Base-by-base conservation (phyloP, 2,113 vertebrate species). In the Polypterus senegalus region DNA sequence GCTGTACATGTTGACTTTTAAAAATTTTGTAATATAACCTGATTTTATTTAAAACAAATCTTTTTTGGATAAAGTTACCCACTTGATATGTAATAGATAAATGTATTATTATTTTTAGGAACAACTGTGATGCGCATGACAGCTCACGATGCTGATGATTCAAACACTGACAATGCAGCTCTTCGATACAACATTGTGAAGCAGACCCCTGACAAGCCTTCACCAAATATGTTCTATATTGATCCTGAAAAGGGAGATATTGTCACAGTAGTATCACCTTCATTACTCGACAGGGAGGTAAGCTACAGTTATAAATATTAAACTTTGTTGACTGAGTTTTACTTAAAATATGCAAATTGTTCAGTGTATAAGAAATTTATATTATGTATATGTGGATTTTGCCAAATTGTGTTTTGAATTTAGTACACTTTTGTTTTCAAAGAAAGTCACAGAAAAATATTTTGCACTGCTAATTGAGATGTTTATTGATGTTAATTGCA, bases 221-320 rank as follows among this genome's bases (percentile, higher is more conserved):
- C 92, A 1, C 92, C 92, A 4, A 95, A 94, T 79, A 97, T 99
- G 96, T 99, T 99, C 87, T 92, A 90, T 77, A 97, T 98, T 43
- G 92, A 98, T 49, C 91, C 92, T 0, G 96, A 99, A 48, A 91
- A 90, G 68, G 96, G 96, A 57, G 91, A 97, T 76, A 95, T 99
- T 0, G 91, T 97, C 70, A 99, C 96, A 0, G 90, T 94, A 44
- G 96, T 99, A 72, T 88, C 92, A 1, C 88, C 95, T 0, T 68
- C 74, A 0, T 75, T 93, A 65, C 77, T 99, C 53, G 94, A 98
- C 81, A 84, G 96, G 56, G 96, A 99, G 91, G 94, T 98, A 62
- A 74, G 88, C 57, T 4, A 27, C 27, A 27, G 1, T 27, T 27
- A 27, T 27, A 27, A 27, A 27, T 27, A 27, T 27, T 27, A 1